These are phyloP conservation scores for Brachypterus glaber DNA, from an alignment of 2,888 invertebrate genomes.

Conservation along the genomic window DNA sequence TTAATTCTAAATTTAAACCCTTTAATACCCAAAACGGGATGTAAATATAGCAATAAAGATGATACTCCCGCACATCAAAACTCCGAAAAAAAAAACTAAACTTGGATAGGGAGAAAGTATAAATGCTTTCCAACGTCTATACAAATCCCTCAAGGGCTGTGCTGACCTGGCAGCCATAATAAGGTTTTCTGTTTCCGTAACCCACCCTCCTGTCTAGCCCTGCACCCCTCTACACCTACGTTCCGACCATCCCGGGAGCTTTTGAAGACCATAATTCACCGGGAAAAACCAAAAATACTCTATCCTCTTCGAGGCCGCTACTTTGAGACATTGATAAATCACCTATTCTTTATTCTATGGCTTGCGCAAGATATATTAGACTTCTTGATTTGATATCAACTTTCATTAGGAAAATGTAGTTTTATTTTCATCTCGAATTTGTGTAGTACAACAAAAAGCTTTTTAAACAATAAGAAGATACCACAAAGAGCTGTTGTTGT, in stretches of 20 bases:
- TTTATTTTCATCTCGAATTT: too few relatives aligned
- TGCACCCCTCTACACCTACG: conserved; percentile 18
- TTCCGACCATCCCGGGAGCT: conserved; percentile 26
- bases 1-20: too few relatives aligned
- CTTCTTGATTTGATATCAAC: conserved; percentile 23
- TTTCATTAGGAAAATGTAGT: conserved; percentile 16
- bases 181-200: conserved; percentile 28
- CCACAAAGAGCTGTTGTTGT: too few relatives aligned
- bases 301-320: conserved; percentile 19
- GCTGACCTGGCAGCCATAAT: conserved; percentile 35
- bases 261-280: conserved; percentile 26
- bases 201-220: conserved; percentile 19
- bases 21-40: too few relatives aligned
- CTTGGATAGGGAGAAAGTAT: too few relatives aligned
- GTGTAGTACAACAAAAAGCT: conserved; percentile 1
- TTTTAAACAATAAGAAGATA: conserved; percentile 1
- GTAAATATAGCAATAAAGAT: too few relatives aligned
- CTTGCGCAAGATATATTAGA: conserved; percentile 21
- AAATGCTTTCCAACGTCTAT: not conserved
- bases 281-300: conserved; percentile 17
- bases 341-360: conserved; percentile 24
- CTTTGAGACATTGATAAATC: conserved; percentile 27
- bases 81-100: too few relatives aligned
- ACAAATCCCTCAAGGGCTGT: conserved; percentile 26
- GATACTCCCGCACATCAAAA: too few relatives aligned